Evolutionary conservation across 1,140 invertebrate species (phyloP).

Genomic region (Hyposmocoma kahamanoa): DNA sequence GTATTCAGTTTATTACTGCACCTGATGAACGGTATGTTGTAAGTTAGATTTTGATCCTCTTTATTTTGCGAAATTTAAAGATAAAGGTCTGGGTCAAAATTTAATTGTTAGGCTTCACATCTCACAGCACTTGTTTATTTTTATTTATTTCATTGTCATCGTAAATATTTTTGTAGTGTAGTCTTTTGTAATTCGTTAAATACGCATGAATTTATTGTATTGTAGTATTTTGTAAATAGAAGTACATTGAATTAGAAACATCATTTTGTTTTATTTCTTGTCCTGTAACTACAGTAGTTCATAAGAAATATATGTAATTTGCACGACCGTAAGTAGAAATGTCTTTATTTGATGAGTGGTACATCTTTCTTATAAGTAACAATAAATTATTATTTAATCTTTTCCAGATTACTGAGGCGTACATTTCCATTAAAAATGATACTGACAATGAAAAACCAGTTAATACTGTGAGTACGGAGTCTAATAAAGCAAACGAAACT

Average conservation of each 20-base stretch:
- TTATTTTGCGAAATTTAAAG: too few species aligned
- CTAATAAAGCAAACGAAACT: not conserved
- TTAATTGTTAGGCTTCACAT: too few species aligned
- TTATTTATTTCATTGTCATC: slow-evolving; percentile 1
- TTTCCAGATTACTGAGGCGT: slow-evolving; percentile 14
- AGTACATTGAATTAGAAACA: slow-evolving; percentile 2
- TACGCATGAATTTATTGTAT: not conserved
- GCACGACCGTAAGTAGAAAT: not conserved
- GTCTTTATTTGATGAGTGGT: not conserved
- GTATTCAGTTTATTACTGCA: too few species aligned
- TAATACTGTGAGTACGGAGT: not conserved
- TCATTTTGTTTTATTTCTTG: slow-evolving; percentile 11
- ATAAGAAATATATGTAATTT: not conserved
- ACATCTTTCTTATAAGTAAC: not conserved
- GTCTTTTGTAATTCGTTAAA: too few species aligned
- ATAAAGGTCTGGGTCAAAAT: too few species aligned
- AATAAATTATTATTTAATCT: not conserved
- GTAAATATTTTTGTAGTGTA: not conserved
- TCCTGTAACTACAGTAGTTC: not conserved
- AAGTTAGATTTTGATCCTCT: too few species aligned
- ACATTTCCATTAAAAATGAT: slow-evolving; percentile 2
- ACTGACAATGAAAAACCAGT: slow-evolving; percentile 5
- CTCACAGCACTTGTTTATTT: not conserved
- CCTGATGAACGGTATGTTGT: too few species aligned
- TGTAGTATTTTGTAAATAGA: slow-evolving; percentile 21